Evolutionary conservation across 1,140 invertebrate genomes (phyloP).

Genomic region (Aphelinus atriplicis): DNA sequence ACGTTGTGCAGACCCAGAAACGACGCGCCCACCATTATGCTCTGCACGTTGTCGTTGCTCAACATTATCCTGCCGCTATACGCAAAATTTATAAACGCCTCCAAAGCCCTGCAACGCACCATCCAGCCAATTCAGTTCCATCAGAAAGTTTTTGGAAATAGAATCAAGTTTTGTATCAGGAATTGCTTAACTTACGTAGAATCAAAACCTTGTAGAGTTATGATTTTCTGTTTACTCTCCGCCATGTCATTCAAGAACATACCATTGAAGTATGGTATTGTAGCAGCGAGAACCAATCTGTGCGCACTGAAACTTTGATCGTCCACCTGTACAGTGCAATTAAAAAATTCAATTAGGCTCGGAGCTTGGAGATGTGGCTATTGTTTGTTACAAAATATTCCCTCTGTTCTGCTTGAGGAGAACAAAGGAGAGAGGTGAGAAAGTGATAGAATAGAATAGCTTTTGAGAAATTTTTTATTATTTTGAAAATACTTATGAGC

Average conservation of each 20-base stretch:
- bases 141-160: no score
- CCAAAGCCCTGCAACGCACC: conserved; percentile 73
- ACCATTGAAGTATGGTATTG: conserved; percentile 90
- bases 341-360: no score
- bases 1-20: conserved; percentile 86
- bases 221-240: conserved; percentile 85
- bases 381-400: no score
- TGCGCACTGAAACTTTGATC: conserved; percentile 85
- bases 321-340: conserved; percentile 71
- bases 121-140: background rate
- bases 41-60: conserved; percentile 84
- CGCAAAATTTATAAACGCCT: conserved; percentile 87
- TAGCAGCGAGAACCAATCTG: conserved; percentile 85
- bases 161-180: background rate
- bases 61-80: conserved; percentile 85
- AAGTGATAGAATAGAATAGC: background rate
- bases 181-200: conserved; percentile 69
- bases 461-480: no score
- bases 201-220: conserved; percentile 85
- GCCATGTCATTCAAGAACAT: conserved; percentile 93
- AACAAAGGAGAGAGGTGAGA: background rate
- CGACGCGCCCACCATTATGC: conserved; percentile 86
- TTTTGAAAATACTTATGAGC: no score
- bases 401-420: no score
- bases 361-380: no score